Conservation (phyloP, 2,797 vertebrate species). For the Phalloptychus januarius region DNA sequence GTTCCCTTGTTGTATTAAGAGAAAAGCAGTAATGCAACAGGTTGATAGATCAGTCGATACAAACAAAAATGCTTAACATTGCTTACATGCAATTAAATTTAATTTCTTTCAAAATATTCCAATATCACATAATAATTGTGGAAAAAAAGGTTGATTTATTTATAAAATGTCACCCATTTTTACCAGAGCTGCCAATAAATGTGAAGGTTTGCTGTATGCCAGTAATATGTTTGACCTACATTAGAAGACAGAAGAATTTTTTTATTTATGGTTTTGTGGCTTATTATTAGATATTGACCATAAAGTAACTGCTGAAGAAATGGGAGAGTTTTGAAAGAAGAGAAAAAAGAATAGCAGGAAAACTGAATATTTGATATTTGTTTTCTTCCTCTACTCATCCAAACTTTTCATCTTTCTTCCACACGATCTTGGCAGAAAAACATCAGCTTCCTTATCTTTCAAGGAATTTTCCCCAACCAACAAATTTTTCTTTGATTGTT, state of each 20-base stretch:
- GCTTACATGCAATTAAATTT: too few species aligned
- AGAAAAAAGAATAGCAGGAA: not conserved
- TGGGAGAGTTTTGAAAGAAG: not conserved
- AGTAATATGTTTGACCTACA: not conserved
- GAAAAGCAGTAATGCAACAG: too few species aligned
- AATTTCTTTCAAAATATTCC: not conserved
- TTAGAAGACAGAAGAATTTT: not conserved
- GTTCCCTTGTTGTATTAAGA: too few species aligned
- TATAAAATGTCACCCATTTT: not conserved
- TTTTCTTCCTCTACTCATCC: not conserved
- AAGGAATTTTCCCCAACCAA: not conserved
- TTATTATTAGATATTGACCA: not conserved
- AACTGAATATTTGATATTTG: not conserved
- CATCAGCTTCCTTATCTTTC: not conserved
- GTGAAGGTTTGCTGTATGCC: not conserved
- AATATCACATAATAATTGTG: not conserved
- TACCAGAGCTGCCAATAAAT: not conserved
- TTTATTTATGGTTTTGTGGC: not conserved
- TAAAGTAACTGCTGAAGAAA: not conserved
- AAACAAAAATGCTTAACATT: too few species aligned
- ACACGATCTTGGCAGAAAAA: not conserved
- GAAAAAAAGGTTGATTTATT: not conserved
- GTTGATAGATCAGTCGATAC: too few species aligned
- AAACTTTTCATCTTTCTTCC: not conserved
- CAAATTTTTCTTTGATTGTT: not conserved